phyloP scores from a whole-genome alignment of 1,140 invertebrate species.

The Berghia stephanieae region DNA sequence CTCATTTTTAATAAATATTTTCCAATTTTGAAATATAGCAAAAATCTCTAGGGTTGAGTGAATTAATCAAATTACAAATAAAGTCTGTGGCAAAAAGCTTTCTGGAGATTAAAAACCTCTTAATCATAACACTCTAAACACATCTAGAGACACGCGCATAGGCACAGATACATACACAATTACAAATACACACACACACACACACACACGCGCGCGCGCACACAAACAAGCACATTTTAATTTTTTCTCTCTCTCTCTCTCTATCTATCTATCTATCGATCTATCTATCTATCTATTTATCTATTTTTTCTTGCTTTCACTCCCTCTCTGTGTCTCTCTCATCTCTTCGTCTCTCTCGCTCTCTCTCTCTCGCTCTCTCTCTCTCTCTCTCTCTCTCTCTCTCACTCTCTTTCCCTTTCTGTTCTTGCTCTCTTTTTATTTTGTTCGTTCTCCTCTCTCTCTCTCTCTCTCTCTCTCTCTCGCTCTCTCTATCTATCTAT shows the following conservation, averaged over 20 bases:
- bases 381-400: background rate
- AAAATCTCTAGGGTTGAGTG: background rate
- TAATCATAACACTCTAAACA: background rate
- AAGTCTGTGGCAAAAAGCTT: background rate
- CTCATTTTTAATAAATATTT: too few species aligned
- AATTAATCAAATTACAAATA: background rate
- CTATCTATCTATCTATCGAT: too few species aligned
- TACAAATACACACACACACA: conserved; percentile 21
- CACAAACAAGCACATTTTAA: background rate
- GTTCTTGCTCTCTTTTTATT: too few species aligned
- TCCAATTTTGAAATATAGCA: too few species aligned
- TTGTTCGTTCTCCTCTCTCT: background rate
- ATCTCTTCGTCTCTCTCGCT: too few species aligned
- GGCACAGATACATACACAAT: too few species aligned
- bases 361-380: too few species aligned
- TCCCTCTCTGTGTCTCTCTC: too few species aligned
- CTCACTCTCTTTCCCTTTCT: background rate
- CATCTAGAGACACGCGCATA: background rate
- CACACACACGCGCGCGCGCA: background rate
- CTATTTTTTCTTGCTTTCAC: too few species aligned
- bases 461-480: too few species aligned
- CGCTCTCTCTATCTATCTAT: too few species aligned
- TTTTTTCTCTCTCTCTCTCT: background rate
- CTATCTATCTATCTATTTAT: too few species aligned
- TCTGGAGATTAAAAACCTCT: background rate